A percentile compares a stretch with the other conserved stretches of the same genome.
These are phyloP conservation scores for Geotrypetes seraphini DNA, from an alignment of 2,797 vertebrate species.

Conservation along the genomic window DNA sequence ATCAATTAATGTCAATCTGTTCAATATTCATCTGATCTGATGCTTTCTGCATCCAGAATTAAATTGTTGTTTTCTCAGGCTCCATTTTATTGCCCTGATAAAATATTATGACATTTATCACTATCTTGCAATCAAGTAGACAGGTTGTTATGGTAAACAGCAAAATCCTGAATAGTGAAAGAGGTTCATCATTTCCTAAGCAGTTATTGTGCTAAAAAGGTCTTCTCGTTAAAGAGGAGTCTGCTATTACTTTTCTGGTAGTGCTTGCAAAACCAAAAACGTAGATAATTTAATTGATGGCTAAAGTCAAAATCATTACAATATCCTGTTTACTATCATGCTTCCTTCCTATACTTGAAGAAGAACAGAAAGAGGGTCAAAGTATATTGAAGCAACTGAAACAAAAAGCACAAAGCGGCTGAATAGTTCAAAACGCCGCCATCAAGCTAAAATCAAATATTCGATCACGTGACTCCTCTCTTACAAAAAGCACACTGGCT, in stretches of 20 bases:
- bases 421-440: too few relatives aligned
- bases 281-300: too few relatives aligned
- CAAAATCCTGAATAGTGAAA: conserved; percentile 40
- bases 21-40: conserved; percentile 52
- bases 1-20: conserved; percentile 54
- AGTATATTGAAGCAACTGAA: too few relatives aligned
- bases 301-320: too few relatives aligned
- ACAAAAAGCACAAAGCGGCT: too few relatives aligned
- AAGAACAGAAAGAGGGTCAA: too few relatives aligned
- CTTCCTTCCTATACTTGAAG: too few relatives aligned
- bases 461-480: too few relatives aligned
- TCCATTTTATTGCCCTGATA: conserved; percentile 51
- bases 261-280: too few relatives aligned
- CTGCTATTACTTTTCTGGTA: conserved; percentile 14
- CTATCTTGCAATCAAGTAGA: conserved; percentile 50
- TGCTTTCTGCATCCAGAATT: conserved; percentile 48
- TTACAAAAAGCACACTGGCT: too few relatives aligned
- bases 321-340: too few relatives aligned
- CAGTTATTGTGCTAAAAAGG: conserved; percentile 44
- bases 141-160: conserved; percentile 44
- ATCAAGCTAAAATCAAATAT: too few relatives aligned
- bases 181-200: conserved; percentile 47
- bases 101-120: conserved; percentile 62
- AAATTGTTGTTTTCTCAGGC: conserved; percentile 47
- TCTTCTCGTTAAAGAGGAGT: conserved; percentile 26